A percentile compares a stretch with the other conserved stretches of the same genome.
These are phyloP conservation scores for Antedon mediterranea DNA, from an alignment of 53 echinoderm and acorn worm genomes.

Conservation along the genomic window DNA sequence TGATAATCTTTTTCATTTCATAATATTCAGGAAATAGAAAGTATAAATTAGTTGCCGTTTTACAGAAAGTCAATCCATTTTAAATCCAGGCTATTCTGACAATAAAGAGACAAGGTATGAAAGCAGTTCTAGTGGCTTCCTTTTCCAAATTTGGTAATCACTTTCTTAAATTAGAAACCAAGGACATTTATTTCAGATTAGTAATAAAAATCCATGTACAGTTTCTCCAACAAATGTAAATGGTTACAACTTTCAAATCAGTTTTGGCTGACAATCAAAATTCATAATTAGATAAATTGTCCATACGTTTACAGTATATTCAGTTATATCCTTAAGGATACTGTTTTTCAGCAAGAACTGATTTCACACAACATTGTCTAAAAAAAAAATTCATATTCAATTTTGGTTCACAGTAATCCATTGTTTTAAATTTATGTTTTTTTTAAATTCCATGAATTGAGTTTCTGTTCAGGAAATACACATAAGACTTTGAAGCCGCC, in stretches of 20 bases:
- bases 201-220: neutral
- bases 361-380: neutral
- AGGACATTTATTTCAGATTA: neutral
- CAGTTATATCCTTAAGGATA: no score
- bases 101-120: neutral
- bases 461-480: neutral
- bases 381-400: no score
- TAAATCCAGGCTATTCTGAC: neutral
- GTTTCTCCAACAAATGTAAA: neutral
- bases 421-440: no score
- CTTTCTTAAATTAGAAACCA: neutral
- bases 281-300: no score
- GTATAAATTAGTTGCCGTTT: no score
- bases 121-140: neutral
- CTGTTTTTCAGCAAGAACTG: neutral
- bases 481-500: neutral
- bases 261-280: no score
- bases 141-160: neutral
- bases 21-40: no score
- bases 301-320: no score
- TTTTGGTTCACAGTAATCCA: no score
- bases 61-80: neutral
- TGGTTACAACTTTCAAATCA: no score
- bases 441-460: neutral
- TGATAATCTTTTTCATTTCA: no score